Base-by-base conservation (phyloP, 2,888 invertebrate species). In the Slavum lentiscoides region DNA sequence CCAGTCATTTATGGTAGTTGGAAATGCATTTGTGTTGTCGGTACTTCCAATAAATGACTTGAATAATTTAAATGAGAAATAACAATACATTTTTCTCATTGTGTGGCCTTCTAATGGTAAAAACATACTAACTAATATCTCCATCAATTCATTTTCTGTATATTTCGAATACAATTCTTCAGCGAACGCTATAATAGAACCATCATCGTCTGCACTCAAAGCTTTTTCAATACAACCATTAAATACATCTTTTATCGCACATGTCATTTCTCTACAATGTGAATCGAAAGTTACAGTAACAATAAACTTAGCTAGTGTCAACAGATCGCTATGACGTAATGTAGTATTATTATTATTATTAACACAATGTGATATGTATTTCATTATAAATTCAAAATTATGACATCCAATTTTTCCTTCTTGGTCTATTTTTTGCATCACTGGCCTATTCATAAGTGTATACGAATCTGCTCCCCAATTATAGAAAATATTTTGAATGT, bases 391-490 rank as follows among this genome's bases (percentile, higher is more conserved):
- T 64, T 64, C 70, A 70, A 80, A 80, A 53, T 58, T 80, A 9
- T 53, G 64, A 1, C 13, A 23, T 13, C 7, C 0, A 39, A 80
- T 64, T 13, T 23, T 55, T 5, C 11, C 19, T 8, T 58, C 0
- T 23, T 72, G 8, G 3, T 70, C 39, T 43, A 80, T 70, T 62
- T 49, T 3, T 30, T 30, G 55, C 39, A 23, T 43, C 37, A 19
- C 7, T 64, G 55, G 30, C 2, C 58, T 15, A 37, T 30, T 61
- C 8, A 21, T 9, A 0, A 72, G 8, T 1, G 19, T 39, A 55
- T 69, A 13, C 11, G 70, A 37, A 80, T 80, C 64, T 23, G 64
- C 39, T 58, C 77, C 70, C 77, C 77, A 80, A 39, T 80, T 80
- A 1, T 6, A 55, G 2, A 80, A 80, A 53, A 72, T 21, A 58